Base-by-base conservation (phyloP, 2,113 vertebrate species). In the Hyperoodon ampullatus region DNA sequence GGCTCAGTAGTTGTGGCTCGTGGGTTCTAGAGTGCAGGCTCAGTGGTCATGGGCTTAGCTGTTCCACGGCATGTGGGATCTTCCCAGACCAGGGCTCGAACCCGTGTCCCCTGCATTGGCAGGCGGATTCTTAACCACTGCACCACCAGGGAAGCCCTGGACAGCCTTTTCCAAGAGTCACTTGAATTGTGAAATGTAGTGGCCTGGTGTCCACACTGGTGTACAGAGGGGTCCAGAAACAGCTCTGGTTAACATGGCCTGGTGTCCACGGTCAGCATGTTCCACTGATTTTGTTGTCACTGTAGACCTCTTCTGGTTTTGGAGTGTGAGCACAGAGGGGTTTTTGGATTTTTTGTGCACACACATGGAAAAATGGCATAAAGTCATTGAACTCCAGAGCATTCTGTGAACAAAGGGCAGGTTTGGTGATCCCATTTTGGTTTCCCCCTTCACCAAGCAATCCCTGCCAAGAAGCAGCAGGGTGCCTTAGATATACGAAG, bases 251-350 rank as follows among this genome's bases (percentile, higher is more conserved):
- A 30, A 2, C 53, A 28, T 15, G 47, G 35, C 58, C 47, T 15
- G 28, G 33, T 8, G 55, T 39, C 82, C 71, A 1, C 0, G 0
- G 33, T 55, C 44, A 11, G 26, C 11, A 0, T 1, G 2, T 60
- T 19, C 35, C 42, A 6, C 33, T 3, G 35, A 53, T 21, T 47
- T 19, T 33, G 9, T 23, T 53, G 61, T 39, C 66, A 61, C 14
- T 19, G 3, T 0, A 23, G 71, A 12, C 65, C 82, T 71, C 70
- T 7, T 58, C n/a, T 18, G 28, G 3, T 39, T 39, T 61, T 16
- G 65, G 15, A 50, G 1, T 2, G 0, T 90, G 23, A 30, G 30
- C n/a, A 0, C 39, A 0, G 24, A 26, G 26, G 42, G 53, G 23
- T 9, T 61, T 81, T 63, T 2, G 23, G 30, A n/a, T 2, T 88